These are phyloP conservation scores for Cardinalis cardinalis DNA, from an alignment of 2,113 vertebrate genomes.

Conservation along the genomic window DNA sequence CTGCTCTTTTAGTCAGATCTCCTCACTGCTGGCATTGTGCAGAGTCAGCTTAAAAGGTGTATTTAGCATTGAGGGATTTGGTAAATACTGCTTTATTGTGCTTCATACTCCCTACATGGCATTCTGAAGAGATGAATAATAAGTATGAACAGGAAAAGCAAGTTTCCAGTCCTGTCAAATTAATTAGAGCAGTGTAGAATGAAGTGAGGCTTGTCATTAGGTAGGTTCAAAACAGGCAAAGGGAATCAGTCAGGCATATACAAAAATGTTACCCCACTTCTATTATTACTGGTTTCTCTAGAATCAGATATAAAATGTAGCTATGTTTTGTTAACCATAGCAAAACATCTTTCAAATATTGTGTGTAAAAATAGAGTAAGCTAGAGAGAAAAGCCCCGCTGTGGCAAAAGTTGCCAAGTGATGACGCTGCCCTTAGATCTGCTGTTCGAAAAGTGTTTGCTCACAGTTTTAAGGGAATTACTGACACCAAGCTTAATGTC, in stretches of 20 bases:
- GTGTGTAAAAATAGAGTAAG: neutral
- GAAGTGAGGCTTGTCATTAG: constrained; percentile 63
- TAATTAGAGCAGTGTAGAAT: constrained; percentile 66
- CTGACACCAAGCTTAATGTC: neutral
- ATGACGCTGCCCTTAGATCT: neutral
- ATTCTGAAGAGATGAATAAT: constrained; percentile 69
- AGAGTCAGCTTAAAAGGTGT: constrained; percentile 64
- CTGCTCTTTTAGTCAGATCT: constrained; percentile 61
- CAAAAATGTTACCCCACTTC: constrained; percentile 3
- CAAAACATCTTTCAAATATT: neutral
- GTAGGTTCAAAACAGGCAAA: constrained; percentile 59
- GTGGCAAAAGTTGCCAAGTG: neutral
- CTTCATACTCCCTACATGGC: constrained; percentile 50
- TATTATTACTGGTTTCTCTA: neutral
- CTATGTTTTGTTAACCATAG: neutral
- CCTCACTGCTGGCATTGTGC: constrained; percentile 36
- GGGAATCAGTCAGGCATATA: constrained; percentile 41
- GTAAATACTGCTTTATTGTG: constrained; percentile 62
- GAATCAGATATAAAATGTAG: constrained; percentile 11
- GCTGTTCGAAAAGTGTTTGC: neutral
- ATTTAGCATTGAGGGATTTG: constrained; percentile 53
- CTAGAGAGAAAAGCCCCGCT: neutral
- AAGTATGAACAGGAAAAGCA: constrained; percentile 71
- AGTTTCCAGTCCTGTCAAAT: constrained; percentile 73
- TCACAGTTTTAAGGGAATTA: constrained; percentile 20